These are phyloP conservation scores for Epinotia nisella DNA, from an alignment of 2,888 invertebrate genomes.

Conservation along the genomic window DNA sequence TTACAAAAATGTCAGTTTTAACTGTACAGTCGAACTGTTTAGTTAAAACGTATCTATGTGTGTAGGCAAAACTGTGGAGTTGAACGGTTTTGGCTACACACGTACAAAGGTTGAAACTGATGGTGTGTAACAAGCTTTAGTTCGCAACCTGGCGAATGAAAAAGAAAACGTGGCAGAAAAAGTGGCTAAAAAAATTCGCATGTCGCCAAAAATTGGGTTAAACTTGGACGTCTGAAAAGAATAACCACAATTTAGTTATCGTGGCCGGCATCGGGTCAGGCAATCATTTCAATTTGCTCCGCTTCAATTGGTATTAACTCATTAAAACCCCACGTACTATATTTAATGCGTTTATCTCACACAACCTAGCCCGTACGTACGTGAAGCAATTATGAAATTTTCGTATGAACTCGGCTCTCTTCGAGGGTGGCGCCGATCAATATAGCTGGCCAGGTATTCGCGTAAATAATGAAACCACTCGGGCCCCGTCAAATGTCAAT, in stretches of 20 bases:
- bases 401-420: conserved; percentile 60
- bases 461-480: conserved; percentile 78
- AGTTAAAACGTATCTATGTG: no score
- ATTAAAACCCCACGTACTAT: conserved; percentile 19
- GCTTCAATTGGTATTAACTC: conserved; percentile 21
- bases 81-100: no score
- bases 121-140: no score
- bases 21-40: no score
- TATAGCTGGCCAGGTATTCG: conserved; percentile 59
- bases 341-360: conserved; percentile 22
- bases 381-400: conserved; percentile 52
- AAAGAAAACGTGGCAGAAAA: no score
- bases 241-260: neutral
- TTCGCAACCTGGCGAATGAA: no score
- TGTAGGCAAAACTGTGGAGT: no score
- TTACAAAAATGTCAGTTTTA: no score
- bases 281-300: conserved; percentile 15
- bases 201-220: no score
- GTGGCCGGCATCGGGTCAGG: neutral
- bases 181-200: no score
- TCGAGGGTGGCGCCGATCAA: conserved; percentile 50
- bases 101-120: no score
- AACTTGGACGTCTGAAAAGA: neutral
- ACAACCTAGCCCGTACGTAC: conserved; percentile 3
- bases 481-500: conserved; percentile 68